Conservation (phyloP, 2,888 invertebrate genomes). For the Neoitamus cyanurus region DNA sequence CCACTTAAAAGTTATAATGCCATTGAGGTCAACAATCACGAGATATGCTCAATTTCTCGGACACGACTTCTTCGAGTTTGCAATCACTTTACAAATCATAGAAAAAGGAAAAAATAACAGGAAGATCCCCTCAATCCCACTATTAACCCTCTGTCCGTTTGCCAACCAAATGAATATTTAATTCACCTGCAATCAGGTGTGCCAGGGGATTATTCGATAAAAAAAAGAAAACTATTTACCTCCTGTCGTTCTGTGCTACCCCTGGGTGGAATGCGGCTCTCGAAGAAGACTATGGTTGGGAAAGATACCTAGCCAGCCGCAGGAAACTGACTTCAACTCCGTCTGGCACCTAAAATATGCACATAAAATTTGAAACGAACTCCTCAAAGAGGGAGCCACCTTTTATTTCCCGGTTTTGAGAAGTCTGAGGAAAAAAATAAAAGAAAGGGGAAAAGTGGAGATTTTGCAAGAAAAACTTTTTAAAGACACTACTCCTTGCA, state of each 20-base stretch:
- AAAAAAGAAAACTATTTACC: neutral
- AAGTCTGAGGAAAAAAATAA: neutral
- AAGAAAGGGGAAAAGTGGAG: neutral
- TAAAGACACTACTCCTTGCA: neutral
- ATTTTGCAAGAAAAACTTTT: neutral
- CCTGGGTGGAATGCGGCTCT: neutral
- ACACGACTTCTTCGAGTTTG: neutral
- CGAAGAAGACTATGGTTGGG: neutral
- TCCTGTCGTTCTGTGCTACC: neutral
- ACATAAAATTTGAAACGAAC: neutral
- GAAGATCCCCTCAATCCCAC: neutral
- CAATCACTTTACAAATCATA: neutral
- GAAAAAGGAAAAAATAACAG: neutral
- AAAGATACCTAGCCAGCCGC: neutral
- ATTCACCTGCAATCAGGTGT: slow-evolving; percentile 11
- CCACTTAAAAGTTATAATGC: neutral
- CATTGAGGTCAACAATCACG: neutral
- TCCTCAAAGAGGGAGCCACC: neutral
- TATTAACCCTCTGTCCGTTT: neutral
- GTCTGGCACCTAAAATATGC: neutral
- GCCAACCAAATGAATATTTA: neutral
- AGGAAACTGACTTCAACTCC: neutral
- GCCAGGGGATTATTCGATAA: neutral
- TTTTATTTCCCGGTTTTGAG: neutral
- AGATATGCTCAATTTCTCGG: neutral